Percentiles rank a stretch among this genome's conserved stretches.
phyloP scores from a whole-genome alignment of 30 jellyfish, hydroid and myxozoan genomes.

The Nemopilema nomurai region DNA sequence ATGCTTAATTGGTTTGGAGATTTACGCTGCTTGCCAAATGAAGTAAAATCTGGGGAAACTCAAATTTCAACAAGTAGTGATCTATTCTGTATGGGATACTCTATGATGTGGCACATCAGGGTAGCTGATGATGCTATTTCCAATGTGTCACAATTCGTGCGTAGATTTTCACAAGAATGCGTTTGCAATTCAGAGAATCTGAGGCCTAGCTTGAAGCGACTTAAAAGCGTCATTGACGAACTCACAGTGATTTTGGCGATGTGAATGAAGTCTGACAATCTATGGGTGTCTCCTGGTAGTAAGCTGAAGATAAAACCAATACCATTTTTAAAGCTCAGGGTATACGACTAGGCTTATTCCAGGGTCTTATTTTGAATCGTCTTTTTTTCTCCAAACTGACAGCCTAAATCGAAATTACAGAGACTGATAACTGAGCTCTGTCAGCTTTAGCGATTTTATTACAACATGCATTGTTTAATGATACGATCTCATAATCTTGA shows the following conservation, averaged over 20 bases:
- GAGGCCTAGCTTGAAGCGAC: slow-evolving; percentile 24
- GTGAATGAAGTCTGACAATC: neutral
- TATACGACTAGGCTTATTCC: neutral
- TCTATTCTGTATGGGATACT: slow-evolving; percentile 22
- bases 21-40: slow-evolving; percentile 20
- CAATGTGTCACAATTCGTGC: slow-evolving; percentile 16
- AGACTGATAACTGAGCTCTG: neutral
- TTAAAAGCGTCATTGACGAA: slow-evolving; percentile 2
- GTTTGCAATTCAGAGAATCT: neutral
- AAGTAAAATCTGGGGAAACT: slow-evolving; percentile 13
- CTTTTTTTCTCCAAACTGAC: neutral
- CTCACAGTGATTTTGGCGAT: slow-evolving; percentile 3
- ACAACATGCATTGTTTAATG: neutral
- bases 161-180: slow-evolving; percentile 18
- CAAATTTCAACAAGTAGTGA: slow-evolving; percentile 13
- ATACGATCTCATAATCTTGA: neutral
- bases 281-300: neutral
- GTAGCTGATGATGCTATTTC: slow-evolving; percentile 9
- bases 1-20: slow-evolving; percentile 12
- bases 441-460: neutral
- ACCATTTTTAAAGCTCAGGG: neutral
- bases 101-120: slow-evolving; percentile 30
- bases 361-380: neutral
- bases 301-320: neutral
- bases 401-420: neutral